Evolutionary conservation across 2,113 vertebrate genomes (phyloP), one percentile per base, ranked within the genome.

Genomic region (Tragelaphus imberbis): DNA sequence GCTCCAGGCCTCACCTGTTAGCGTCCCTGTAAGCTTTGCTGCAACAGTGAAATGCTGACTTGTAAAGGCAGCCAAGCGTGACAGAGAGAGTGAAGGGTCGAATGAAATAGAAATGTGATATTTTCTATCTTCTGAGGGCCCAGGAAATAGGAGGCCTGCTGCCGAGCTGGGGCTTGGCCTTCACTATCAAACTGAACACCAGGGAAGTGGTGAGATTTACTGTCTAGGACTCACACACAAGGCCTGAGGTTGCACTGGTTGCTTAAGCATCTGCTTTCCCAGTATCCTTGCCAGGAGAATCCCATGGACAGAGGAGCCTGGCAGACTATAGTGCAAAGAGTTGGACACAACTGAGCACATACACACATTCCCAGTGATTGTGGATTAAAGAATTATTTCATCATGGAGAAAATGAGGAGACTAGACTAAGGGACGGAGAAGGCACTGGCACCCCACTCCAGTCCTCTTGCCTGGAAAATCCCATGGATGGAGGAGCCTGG

Each of bases 91-190:
- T 98, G 94, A 98, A 98, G 98, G 99, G 98, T 99, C 84, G 98
- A 98, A 95, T 95, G 98, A 98, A 98, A 98, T 89, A 98, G 99
- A 98, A 99, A 99, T 98, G 98, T 98, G 99, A 99, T 99, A 99
- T 99, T 97, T 98, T 99, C 98, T 99, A 55, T 99, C 99, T 99
- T 99, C 98, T 93, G 95, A 11, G 49, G 96, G 98, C 97, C 98
- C 96, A 97, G 98, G 99, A 99, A 99, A 99, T 97, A 98, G 96
- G 98, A 99, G 97, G 98, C 98, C 56, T 55, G 97, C 90, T 94
- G 96, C 95, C 56, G 95, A 95, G 87, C 92, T 95, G 95, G 97
- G 95, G 89, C 84, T 98, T 96, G 97, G 94, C 92, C 81, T 97
- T 98, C 58, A 15, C 87, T 2, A 0, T 95, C 2, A 7, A 93